A percentile compares a stretch with the other conserved stretches of the same genome.
phyloP scores from a whole-genome alignment of 2,797 vertebrate genomes.

The Catamblyrhynchus diadema region DNA sequence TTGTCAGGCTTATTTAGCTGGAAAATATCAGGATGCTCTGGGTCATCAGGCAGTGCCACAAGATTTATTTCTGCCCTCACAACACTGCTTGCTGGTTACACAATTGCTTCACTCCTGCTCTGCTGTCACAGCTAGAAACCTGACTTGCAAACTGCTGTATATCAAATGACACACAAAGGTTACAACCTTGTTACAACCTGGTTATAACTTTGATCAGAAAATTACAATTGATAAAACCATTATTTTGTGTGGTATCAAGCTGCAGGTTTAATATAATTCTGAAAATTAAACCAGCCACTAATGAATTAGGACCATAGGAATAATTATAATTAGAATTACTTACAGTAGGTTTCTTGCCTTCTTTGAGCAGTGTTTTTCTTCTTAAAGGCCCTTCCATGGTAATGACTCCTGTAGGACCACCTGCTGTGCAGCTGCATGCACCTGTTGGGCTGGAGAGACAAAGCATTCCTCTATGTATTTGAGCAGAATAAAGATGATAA shows the following conservation, averaged over 20 bases:
- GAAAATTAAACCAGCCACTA: not conserved
- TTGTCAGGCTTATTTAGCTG: conserved; percentile 91
- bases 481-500: not conserved
- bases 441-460: conserved; percentile 76
- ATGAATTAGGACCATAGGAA: not conserved
- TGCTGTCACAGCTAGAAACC: not conserved
- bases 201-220: not conserved
- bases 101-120: not conserved
- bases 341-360: conserved; percentile 92
- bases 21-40: conserved; percentile 88
- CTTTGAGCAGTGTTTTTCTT: conserved; percentile 92
- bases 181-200: not conserved
- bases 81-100: not conserved
- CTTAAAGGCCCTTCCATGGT: conserved; percentile 90
- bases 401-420: conserved; percentile 78
- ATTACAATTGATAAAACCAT: not conserved
- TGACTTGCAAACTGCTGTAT: not conserved
- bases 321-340: conserved; percentile 13
- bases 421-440: conserved; percentile 79
- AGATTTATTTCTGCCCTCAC: not conserved
- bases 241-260: not conserved
- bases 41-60: conserved; percentile 86
- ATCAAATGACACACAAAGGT: not conserved
- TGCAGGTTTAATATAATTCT: not conserved
- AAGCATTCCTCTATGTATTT: not conserved